phyloP scores from a whole-genome alignment of 2,888 invertebrate species.

The Himalopsyche kuldschensis region DNA sequence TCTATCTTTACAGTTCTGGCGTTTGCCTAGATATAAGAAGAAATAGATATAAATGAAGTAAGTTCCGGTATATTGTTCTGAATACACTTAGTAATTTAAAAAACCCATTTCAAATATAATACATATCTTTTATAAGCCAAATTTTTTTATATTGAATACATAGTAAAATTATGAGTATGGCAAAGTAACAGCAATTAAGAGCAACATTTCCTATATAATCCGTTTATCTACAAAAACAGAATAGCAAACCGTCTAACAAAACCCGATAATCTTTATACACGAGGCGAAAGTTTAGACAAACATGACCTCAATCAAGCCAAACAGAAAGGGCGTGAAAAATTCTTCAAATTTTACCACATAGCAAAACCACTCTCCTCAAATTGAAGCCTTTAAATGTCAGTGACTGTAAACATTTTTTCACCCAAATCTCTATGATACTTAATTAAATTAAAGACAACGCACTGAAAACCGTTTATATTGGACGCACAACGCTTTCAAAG shows the following conservation, averaged over 20 bases:
- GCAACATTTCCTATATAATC: not conserved
- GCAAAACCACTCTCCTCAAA: not conserved
- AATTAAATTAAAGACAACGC: too few species aligned
- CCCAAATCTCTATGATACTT: too few species aligned
- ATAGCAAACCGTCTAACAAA: not conserved
- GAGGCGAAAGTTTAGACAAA: not conserved
- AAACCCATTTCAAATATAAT: too few species aligned
- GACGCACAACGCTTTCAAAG: too few species aligned
- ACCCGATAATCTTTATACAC: not conserved
- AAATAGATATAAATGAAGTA: too few species aligned
- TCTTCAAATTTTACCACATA: not conserved
- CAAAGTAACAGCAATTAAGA: not conserved
- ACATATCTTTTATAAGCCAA: too few species aligned
- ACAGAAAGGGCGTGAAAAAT: not conserved
- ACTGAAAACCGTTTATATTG: too few species aligned
- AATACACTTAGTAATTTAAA: too few species aligned
- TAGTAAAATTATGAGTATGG: not conserved
- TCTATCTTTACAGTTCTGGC: too few species aligned
- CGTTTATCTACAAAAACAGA: not conserved
- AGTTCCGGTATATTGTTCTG: too few species aligned
- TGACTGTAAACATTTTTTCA: not conserved
- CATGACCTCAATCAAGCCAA: not conserved
- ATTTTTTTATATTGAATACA: too few species aligned
- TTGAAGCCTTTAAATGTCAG: not conserved
- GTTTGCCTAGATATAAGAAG: too few species aligned